Evolutionary conservation across 2,797 vertebrate genomes (phyloP), one percentile per base, ranked within the genome.

Genomic region (Thalassophryne amazonica): DNA sequence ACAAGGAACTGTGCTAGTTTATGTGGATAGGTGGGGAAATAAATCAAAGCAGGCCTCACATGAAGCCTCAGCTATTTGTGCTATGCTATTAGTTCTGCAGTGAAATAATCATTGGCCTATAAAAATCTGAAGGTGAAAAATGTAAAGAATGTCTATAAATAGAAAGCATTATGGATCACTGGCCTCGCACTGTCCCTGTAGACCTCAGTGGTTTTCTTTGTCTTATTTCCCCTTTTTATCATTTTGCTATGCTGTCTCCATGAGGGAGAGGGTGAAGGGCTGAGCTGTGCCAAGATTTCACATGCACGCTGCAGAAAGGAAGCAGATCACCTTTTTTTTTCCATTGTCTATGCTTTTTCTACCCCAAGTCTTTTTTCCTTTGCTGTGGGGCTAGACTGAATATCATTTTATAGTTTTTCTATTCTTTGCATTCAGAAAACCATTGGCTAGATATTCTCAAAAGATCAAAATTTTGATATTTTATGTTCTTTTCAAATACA

Each of bases 81-180:
- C 85, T 74, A 81, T 64, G 82, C 73, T 85, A 46, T 88, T 87
- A 86, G 81, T 88, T 84, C 64, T 79, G 72, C 62, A 49, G 69
- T 43, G 66, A 84, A 88, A 88, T 85, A 80, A 88, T 87, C 81
- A 88, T 89, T 87, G 89, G 76, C 78, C 84, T 81, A 84, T 88
- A 86, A 90, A 82, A 84, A 83, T 76, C 12, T 81, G 74, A 84
- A 85, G 71, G 77, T 79, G 83, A 88, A 77, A 78, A 80, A 88
- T 88, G 77, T 82, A 86, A 85, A 86, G 76, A 53, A 70, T 55
- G 48, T 19, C 79, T 86, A 85, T 88, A 85, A 88, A 88, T 86
- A 88, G 83, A 72, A 20, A 59, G 52, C 43, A 69, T 82, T 80
- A 86, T 83, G 72, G 82, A 87, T 86, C 52, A 37, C 72, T 55